phyloP scores from a whole-genome alignment of 1,140 invertebrate genomes.

The roundworm (Caenorhabditis elegans) region WBcel235 BX284602.5:10448501-10449000 shows the following conservation, averaged over 20 bases:
- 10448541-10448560: conserved; percentile 35
- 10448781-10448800: background rate
- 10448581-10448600: conserved; percentile 21
- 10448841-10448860: conserved; percentile 34
- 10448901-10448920: conserved; percentile 18
- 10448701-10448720: background rate
- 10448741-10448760: too few relatives aligned
- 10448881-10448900: conserved; percentile 40
- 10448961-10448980: conserved; percentile 43
- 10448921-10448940: too few relatives aligned
- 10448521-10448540: conserved; percentile 39
- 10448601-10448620: conserved; percentile 35
- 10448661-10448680: conserved; percentile 14
- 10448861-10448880: conserved; percentile 41
- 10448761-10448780: too few relatives aligned
- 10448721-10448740: too few relatives aligned
- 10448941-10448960: background rate
- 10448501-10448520: conserved; percentile 37
- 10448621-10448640: conserved; percentile 40
- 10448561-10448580: background rate
- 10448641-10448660: conserved; percentile 26
- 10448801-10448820: conserved; percentile 26
- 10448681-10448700: background rate
- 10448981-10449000: conserved; percentile 2
- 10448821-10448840: conserved; percentile 36